These are phyloP conservation scores for Battus philenor DNA, from an alignment of 1,140 invertebrate species.

Conservation along the genomic window DNA sequence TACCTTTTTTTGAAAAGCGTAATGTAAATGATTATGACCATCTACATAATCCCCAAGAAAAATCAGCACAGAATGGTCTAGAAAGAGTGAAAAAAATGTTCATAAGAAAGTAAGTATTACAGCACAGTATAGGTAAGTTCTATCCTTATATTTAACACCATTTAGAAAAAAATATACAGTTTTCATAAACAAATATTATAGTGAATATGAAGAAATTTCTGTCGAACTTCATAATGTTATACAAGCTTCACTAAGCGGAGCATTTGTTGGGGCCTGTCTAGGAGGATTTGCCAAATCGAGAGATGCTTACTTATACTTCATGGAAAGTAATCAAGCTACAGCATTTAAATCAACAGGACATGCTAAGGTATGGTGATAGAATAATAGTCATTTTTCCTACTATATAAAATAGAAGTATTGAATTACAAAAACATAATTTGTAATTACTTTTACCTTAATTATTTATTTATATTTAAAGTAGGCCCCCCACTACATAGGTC, in stretches of 20 bases:
- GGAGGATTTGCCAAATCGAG: constrained; percentile 79
- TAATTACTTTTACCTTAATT: too few relatives aligned
- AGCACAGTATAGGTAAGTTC: too few relatives aligned
- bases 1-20: constrained; percentile 34
- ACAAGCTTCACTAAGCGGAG: constrained; percentile 75
- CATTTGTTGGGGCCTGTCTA: constrained; percentile 77
- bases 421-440: neutral
- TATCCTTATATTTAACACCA: too few relatives aligned
- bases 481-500: too few relatives aligned
- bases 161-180: neutral
- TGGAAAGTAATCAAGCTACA: constrained; percentile 84
- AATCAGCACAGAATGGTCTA: constrained; percentile 47
- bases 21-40: constrained; percentile 40
- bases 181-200: constrained; percentile 46
- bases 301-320: constrained; percentile 80
- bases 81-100: constrained; percentile 74
- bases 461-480: too few relatives aligned
- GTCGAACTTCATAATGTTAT: constrained; percentile 77
- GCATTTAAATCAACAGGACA: constrained; percentile 80
- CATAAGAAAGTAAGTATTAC: constrained; percentile 53
- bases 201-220: constrained; percentile 77
- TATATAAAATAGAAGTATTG: too few relatives aligned
- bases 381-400: too few relatives aligned
- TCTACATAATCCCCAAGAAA: constrained; percentile 14
- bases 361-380: constrained; percentile 84